These are phyloP conservation scores for Lycodopsis pacificus DNA, from an alignment of 2,797 vertebrate species.

Conservation along the genomic window DNA sequence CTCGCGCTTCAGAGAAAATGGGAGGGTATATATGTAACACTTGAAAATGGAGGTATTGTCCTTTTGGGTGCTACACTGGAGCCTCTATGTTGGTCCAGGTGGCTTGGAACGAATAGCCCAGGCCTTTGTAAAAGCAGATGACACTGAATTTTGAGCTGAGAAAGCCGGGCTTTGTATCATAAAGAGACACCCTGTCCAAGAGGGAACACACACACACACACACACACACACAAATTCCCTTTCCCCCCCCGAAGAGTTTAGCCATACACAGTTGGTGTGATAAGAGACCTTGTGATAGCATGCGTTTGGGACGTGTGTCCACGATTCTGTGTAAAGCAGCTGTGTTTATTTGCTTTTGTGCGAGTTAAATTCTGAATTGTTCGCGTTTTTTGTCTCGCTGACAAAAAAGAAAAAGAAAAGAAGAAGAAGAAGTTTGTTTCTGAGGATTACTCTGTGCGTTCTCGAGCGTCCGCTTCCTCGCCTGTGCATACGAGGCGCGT, in stretches of 20 bases:
- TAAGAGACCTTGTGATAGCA: conserved; percentile 80
- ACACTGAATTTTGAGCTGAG: conserved; percentile 81
- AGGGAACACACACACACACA: conserved; percentile 55
- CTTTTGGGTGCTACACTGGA: conserved; percentile 74
- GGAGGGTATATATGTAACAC: conserved; percentile 55
- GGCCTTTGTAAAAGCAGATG: conserved; percentile 82
- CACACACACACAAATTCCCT: conserved; percentile 56
- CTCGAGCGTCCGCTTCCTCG: conserved; percentile 51
- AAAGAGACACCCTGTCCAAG: conserved; percentile 80
- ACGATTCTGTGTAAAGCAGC: conserved; percentile 75
- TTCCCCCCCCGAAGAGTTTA: conserved; percentile 63
- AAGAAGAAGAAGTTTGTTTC: conserved; percentile 50
- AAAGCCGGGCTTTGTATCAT: conserved; percentile 82
- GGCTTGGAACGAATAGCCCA: conserved; percentile 77
- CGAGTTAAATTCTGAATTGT: conserved; percentile 69
- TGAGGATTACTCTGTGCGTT: conserved; percentile 68
- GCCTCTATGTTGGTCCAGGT: conserved; percentile 82
- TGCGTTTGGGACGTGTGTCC: conserved; percentile 71
- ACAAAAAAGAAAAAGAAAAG: conserved; percentile 37
- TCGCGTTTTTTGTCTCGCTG: conserved; percentile 46
- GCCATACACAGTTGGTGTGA: conserved; percentile 73
- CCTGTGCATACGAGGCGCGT: conserved; percentile 23
- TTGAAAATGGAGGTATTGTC: conserved; percentile 79
- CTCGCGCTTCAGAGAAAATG: conserved; percentile 43
- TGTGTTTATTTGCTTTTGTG: conserved; percentile 81